Evolutionary conservation across 1,140 invertebrate genomes (phyloP), one percentile per base, ranked within the genome.

Genomic region (Cyphomyrmex costatus): DNA sequence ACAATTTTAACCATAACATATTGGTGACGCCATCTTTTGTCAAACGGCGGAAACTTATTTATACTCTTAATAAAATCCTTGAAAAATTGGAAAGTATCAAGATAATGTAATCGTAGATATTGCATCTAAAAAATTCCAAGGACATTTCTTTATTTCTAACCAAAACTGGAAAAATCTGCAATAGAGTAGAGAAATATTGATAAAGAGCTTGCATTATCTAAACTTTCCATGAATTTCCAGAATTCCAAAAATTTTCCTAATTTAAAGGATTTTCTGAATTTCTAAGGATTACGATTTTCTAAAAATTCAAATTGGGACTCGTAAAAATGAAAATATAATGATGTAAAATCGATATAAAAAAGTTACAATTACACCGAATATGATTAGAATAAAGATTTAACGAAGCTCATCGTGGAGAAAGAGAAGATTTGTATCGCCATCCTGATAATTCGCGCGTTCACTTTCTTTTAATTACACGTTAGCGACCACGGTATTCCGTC

Each of bases 401-500:
- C 53, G n/a, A 83, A 83, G 36, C 14, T 74, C 33, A 58, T 71
- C 10, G n/a, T 4, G 14, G 14, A 49, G 8, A 10, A 63, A 24
- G 10, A 63, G 24, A 21, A 14, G 19, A 53, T 65, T 14, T 21
- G 24, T 51, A 6, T 27, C 30, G 30, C 14, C 19, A 14, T 83
- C 19, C n/a, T 24, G 33, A 74, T 60, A 82, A 53, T 73, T 49
- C 51, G 24, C 36, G 65, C 24, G 53, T 56, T 82, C 36, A 60
- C 79, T 83, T 74, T 83, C 36, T 83, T 74, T 82, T 82, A 82
- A 82, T 82, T 82, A 74, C 49, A 83, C 36, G 68, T 83, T 74
- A 83, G 36, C 27, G 46, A 21, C 7, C 14, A 4, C 27, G 60
- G 46, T 24, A 66, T 24, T 42, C 51, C 51, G n/a, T 49, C 51